Evolutionary conservation across 2,888 invertebrate genomes (phyloP).

Genomic region (Agonopterix alstromeriana): DNA sequence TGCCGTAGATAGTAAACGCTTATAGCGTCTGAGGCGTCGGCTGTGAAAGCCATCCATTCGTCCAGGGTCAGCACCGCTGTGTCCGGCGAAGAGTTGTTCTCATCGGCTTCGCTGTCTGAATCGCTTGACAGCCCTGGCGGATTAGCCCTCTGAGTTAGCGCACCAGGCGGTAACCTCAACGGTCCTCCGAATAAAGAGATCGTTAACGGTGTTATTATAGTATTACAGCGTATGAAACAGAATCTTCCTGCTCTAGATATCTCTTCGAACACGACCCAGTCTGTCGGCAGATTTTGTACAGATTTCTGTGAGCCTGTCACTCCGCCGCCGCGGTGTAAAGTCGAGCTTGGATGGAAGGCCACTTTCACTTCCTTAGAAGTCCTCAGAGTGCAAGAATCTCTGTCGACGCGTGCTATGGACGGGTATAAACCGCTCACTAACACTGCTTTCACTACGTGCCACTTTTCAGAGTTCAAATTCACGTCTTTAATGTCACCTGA

Average conservation of each 20-base stretch:
- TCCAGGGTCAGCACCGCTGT: constrained; percentile 78
- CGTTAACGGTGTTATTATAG: constrained; percentile 87
- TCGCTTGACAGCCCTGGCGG: constrained; percentile 65
- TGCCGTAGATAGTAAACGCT: constrained; percentile 82
- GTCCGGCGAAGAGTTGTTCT: constrained; percentile 48
- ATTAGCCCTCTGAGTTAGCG: constrained; percentile 60
- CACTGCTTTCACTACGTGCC: constrained; percentile 94
- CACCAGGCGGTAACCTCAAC: constrained; percentile 72
- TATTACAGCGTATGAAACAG: constrained; percentile 86
- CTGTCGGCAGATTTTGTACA: constrained; percentile 77
- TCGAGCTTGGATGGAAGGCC: constrained; percentile 79
- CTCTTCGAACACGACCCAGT: constrained; percentile 94
- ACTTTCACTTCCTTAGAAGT: constrained; percentile 78
- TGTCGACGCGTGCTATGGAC: constrained; percentile 85
- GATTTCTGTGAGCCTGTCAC: constrained; percentile 41
- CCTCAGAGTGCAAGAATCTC: constrained; percentile 77
- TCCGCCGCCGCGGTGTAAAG: constrained; percentile 76
- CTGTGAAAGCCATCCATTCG: constrained; percentile 84
- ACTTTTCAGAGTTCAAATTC: constrained; percentile 89
- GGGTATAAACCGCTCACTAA: constrained; percentile 94
- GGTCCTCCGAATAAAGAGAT: constrained; percentile 88
- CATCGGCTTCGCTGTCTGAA: constrained; percentile 64
- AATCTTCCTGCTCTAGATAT: constrained; percentile 82
- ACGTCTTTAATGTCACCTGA: constrained; percentile 79
- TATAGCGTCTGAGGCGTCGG: constrained; percentile 81